Base-by-base conservation (phyloP, 2,888 invertebrate genomes). In the Drosophila lutescens region DNA sequence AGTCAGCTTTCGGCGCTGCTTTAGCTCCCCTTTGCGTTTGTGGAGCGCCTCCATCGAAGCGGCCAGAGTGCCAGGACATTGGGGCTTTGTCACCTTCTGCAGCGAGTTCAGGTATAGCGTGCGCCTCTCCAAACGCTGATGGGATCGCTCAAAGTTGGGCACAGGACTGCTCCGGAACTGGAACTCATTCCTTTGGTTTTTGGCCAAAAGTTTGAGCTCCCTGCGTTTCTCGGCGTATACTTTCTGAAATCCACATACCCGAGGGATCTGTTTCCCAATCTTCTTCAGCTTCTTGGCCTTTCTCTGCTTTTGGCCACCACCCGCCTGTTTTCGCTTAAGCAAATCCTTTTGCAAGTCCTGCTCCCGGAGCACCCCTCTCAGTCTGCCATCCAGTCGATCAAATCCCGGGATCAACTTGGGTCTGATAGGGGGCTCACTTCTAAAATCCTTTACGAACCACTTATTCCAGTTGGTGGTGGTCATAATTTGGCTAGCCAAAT, bases 251-350 rank as follows among this genome's bases (percentile, higher is more conserved):
- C 55, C 30, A 8, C 26, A 69, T 6, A 53, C 68, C 0, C 36
- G 41, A 1, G 73, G 86, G 1, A 2, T 38, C 8, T 6, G 8
- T 0, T 0, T 9, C 12, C 5, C n/a, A 17, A 43, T 10, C 20
- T n/a, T 49, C n/a, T 36, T 58, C 0, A 15, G 15, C 26, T 40
- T 34, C 4, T 41, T 68, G 2, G n/a, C 0, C 2, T 26, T 56
- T 38, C 9, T 7, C 30, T 23, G 15, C 4, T 23, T 32, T 13
- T 49, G 32, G 17, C 43, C 20, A 20, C 70, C 43, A 1, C 88
- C 88, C 0, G 87, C 87, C 43, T 59, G 69, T 36, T 84, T 84
- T 0, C 85, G 77, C 13, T 47, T 66, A 4, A n/a, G 34, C 2
- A 9, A 15, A 30, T 23, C n/a, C 2, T 49, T 59, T 10, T 71